phyloP scores from a whole-genome alignment of 1,140 invertebrate species.

The Drosophila sp. region DNA sequence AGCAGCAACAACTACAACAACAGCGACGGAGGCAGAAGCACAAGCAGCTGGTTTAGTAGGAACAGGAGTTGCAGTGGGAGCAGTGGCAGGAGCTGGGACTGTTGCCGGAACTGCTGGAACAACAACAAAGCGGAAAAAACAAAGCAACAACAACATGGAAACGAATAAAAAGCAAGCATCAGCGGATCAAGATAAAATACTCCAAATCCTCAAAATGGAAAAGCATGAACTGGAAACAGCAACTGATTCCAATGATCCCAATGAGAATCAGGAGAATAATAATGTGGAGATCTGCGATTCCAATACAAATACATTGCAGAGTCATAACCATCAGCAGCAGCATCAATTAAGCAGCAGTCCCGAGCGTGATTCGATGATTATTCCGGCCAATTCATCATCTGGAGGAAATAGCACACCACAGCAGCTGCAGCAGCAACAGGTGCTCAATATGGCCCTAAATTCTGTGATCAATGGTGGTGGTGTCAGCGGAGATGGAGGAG shows the following conservation, averaged over 20 bases:
- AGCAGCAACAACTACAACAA: neutral
- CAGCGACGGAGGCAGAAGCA: conserved; percentile 13
- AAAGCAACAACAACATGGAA: conserved; percentile 54
- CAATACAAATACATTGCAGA: conserved; percentile 64
- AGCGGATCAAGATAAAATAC: conserved; percentile 39
- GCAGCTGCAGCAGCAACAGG: conserved; percentile 34
- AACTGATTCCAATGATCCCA: conserved; percentile 42
- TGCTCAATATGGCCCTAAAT: conserved; percentile 52
- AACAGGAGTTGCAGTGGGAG: neutral
- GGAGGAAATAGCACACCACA: conserved; percentile 8
- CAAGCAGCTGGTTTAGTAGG: conserved; percentile 14
- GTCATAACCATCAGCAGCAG: neutral
- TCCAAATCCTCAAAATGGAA: conserved; percentile 38
- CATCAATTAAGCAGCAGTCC: conserved; percentile 7
- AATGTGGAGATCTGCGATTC: conserved; percentile 53
- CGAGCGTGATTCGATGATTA: conserved; percentile 17
- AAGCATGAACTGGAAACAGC: conserved; percentile 55
- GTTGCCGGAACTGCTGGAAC: conserved; percentile 14
- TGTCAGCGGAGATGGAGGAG: conserved; percentile 48
- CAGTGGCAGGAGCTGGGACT: neutral
- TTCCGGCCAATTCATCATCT: conserved; percentile 8
- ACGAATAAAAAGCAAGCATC: conserved; percentile 35
- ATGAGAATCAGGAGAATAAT: conserved; percentile 65
- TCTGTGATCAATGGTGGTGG: conserved; percentile 60
- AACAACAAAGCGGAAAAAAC: conserved; percentile 32